Conservation (phyloP, 2,797 vertebrate genomes). For the Hoplostethus atlanticus region DNA sequence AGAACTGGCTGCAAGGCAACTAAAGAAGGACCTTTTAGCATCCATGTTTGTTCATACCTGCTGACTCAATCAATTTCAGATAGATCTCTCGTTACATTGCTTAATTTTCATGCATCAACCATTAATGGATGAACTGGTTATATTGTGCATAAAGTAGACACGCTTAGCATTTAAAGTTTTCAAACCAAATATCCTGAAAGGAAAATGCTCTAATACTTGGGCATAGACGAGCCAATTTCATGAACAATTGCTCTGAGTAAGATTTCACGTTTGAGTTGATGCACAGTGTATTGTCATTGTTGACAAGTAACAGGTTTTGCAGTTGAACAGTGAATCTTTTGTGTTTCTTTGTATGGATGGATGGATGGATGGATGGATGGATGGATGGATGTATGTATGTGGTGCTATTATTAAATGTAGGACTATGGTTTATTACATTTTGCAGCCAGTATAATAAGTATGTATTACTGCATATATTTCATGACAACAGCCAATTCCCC, state of each 20-base stretch:
- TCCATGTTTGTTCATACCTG: slow-evolving; percentile 43
- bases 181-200: slow-evolving; percentile 34
- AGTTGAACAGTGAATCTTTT: slow-evolving; percentile 2
- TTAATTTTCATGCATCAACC: slow-evolving; percentile 63
- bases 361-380: too few species aligned
- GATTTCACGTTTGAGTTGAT: slow-evolving; percentile 30
- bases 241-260: slow-evolving; percentile 23
- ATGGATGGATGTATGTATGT: slow-evolving; percentile 41
- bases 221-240: slow-evolving; percentile 35
- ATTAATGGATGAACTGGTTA: slow-evolving; percentile 37
- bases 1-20: slow-evolving; percentile 32
- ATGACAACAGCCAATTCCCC: slow-evolving; percentile 17
- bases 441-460: slow-evolving; percentile 9
- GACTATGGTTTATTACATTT: slow-evolving; percentile 25
- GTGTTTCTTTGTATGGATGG: slow-evolving; percentile 20
- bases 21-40: slow-evolving; percentile 19
- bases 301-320: slow-evolving; percentile 20
- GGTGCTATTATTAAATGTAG: slow-evolving; percentile 29
- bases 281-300: slow-evolving; percentile 27
- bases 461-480: slow-evolving; percentile 30
- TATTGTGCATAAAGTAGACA: slow-evolving; percentile 58
- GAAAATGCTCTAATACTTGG: slow-evolving; percentile 35
- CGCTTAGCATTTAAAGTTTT: slow-evolving; percentile 29
- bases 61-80: slow-evolving; percentile 38
- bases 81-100: slow-evolving; percentile 26